Conservation (phyloP, 2,888 invertebrate species). For the Petrophora chlorosata region DNA sequence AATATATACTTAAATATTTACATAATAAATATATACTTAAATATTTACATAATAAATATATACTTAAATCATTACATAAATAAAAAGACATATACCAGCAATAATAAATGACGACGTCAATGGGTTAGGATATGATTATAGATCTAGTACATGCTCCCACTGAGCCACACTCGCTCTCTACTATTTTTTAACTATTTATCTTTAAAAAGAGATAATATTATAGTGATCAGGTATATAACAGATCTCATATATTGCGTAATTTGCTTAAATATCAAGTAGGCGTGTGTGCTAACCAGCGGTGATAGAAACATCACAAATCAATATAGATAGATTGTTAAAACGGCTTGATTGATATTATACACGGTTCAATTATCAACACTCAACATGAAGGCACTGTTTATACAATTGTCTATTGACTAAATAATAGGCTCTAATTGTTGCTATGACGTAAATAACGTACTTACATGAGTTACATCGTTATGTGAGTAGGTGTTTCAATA, state of each 20-base stretch:
- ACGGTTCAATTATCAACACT: slow-evolving; percentile 25
- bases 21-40: too few species aligned
- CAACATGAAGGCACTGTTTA: slow-evolving; percentile 4
- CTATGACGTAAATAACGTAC: not conserved
- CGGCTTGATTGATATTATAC: slow-evolving; percentile 26
- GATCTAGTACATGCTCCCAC: too few species aligned
- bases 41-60: too few species aligned
- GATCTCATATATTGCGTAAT: not conserved
- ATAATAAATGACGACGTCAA: too few species aligned
- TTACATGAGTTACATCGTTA: not conserved
- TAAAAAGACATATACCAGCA: too few species aligned
- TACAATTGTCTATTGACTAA: slow-evolving; percentile 11
- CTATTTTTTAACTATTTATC: too few species aligned
- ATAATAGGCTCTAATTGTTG: slow-evolving; percentile 3
- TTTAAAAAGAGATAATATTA: too few species aligned
- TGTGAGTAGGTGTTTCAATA: too few species aligned
- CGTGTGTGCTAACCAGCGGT: not conserved
- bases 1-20: too few species aligned
- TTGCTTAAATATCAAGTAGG: not conserved
- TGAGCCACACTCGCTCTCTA: too few species aligned
- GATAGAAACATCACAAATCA: slow-evolving; percentile 8
- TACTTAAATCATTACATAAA: too few species aligned
- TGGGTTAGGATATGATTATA: too few species aligned
- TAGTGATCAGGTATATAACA: not conserved
- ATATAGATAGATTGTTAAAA: slow-evolving; percentile 11